Conservation (phyloP, 2,888 invertebrate species). For the Meteorus colon region DNA sequence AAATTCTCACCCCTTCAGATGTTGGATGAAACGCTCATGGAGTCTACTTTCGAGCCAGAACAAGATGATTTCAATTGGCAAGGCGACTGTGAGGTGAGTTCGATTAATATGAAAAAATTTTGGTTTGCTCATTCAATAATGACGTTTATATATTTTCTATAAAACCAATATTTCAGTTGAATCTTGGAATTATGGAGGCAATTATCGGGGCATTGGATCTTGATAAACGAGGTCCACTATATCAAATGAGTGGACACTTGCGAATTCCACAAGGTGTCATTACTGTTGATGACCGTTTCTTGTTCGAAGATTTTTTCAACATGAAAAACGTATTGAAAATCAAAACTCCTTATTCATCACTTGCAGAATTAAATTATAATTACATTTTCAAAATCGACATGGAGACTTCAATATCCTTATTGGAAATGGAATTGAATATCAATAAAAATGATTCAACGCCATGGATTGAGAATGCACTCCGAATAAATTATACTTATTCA, state of each 20-base stretch:
- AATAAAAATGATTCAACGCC: slow-evolving; percentile 65
- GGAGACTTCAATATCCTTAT: slow-evolving; percentile 71
- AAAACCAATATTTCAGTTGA: slow-evolving; percentile 52
- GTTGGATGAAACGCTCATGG: slow-evolving; percentile 46
- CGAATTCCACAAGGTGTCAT: slow-evolving; percentile 76
- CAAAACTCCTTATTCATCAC: slow-evolving; percentile 75
- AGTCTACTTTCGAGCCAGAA: slow-evolving; percentile 39
- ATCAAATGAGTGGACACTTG: slow-evolving; percentile 67
- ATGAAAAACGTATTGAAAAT: slow-evolving; percentile 77
- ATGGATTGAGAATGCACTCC: slow-evolving; percentile 75
- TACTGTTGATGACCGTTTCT: slow-evolving; percentile 76
- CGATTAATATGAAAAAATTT: too few relatives aligned
- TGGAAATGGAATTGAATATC: slow-evolving; percentile 74
- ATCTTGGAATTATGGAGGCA: slow-evolving; percentile 59
- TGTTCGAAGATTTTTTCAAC: slow-evolving; percentile 74
- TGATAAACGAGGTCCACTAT: slow-evolving; percentile 64
- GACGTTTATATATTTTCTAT: slow-evolving; percentile 29
- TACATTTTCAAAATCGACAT: slow-evolving; percentile 74
- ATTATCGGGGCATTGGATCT: slow-evolving; percentile 64
- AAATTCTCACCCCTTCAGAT: slow-evolving; percentile 63
- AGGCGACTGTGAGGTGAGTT: slow-evolving; percentile 75
- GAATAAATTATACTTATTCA: slow-evolving; percentile 75
- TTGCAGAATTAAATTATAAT: slow-evolving; percentile 74
- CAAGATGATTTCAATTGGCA: slow-evolving; percentile 75
- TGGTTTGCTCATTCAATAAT: too few relatives aligned